These are phyloP conservation scores for Aotus griseimembra DNA, from an alignment of 2,797 vertebrate genomes.

Conservation along the genomic window DNA sequence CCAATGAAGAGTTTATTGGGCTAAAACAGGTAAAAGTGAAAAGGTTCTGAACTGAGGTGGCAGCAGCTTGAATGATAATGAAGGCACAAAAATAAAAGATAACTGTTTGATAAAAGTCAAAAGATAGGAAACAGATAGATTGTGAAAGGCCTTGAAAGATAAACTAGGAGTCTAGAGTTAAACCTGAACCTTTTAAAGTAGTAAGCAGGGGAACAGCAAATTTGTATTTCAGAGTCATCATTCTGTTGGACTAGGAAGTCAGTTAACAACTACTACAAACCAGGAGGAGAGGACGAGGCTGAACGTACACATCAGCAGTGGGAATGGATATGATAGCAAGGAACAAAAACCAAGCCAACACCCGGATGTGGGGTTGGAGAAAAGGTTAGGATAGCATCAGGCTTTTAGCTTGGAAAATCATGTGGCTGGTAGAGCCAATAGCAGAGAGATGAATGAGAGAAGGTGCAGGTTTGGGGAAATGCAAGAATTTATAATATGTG, in stretches of 20 bases:
- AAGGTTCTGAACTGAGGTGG: not conserved
- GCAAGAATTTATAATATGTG: not conserved
- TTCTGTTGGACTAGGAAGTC: not conserved
- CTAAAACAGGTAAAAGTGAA: not conserved
- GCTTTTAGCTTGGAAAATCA: not conserved
- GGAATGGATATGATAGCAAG: not conserved
- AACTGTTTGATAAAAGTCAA: not conserved
- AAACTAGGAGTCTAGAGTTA: not conserved
- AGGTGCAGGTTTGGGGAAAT: not conserved
- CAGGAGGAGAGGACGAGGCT: not conserved
- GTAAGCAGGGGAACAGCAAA: not conserved
- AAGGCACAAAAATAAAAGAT: not conserved
- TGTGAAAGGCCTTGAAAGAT: not conserved
- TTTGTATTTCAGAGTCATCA: not conserved
- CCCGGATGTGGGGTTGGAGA: not conserved
- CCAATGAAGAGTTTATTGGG: not conserved
- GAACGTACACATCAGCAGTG: not conserved
- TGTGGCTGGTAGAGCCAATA: not conserved
- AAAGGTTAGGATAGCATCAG: not conserved
- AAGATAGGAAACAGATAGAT: not conserved
- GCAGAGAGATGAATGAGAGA: not conserved
- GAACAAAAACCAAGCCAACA: not conserved
- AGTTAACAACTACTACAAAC: not conserved
- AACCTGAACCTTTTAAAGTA: not conserved
- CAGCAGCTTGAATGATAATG: not conserved